Percentiles rank a stretch among this genome's conserved stretches.
These are phyloP conservation scores for Polyergus mexicanus DNA, from an alignment of 1,140 invertebrate genomes.

Conservation along the genomic window DNA sequence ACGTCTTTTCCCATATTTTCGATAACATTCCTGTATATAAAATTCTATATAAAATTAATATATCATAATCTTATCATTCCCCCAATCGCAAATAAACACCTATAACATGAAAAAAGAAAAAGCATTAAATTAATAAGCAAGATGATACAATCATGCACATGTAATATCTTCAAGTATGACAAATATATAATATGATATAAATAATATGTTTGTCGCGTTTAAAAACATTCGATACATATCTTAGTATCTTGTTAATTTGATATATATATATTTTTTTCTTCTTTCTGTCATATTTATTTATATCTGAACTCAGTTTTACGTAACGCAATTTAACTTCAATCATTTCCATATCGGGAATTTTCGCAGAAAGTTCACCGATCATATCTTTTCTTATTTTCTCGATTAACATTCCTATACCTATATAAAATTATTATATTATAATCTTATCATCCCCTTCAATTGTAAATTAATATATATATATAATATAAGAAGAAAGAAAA, in stretches of 20 bases:
- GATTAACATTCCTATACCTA: neutral
- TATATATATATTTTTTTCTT: no score
- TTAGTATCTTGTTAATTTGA: no score
- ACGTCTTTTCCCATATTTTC: neutral
- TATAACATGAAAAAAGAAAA: neutral
- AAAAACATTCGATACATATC: no score
- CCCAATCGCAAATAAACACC: neutral
- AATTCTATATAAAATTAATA: neutral
- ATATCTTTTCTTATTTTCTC: neutral
- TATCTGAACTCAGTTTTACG: no score
- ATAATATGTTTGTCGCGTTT: no score
- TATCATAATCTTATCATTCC: neutral
- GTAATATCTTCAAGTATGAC: constrained; percentile 2
- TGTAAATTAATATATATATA: neutral
- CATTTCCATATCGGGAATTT: constrained; percentile 13
- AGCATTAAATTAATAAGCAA: neutral
- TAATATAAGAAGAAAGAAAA: neutral
- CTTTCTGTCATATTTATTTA: no score
- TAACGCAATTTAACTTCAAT: neutral
- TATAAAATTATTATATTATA: neutral
- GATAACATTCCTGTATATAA: neutral
- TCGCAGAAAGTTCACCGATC: neutral
- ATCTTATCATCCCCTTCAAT: neutral
- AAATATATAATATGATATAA: neutral
- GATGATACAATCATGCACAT: neutral